Conservation (phyloP, 2,113 vertebrate genomes). For the Clupea harengus region DNA sequence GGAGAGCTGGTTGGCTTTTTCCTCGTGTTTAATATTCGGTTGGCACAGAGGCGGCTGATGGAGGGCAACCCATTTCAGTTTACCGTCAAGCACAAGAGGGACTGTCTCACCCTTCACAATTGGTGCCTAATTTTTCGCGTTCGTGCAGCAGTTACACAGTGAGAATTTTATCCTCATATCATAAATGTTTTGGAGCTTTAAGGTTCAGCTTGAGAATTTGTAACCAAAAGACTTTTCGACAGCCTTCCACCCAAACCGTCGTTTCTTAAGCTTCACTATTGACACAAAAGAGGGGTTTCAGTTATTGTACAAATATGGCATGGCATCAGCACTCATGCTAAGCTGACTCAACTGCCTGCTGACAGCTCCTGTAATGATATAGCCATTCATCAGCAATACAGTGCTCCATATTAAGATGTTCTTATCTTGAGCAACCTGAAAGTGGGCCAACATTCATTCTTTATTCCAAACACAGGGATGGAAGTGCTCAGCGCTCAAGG, state of each 20-base stretch:
- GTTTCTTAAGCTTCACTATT: background rate
- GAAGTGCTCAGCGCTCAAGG: background rate
- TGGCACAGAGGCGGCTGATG: constrained; percentile 42
- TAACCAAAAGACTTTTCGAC: background rate
- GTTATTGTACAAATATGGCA: background rate
- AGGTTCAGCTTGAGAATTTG: background rate
- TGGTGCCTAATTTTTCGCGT: background rate
- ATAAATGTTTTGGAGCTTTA: background rate
- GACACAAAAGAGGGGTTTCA: background rate
- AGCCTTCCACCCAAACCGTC: background rate
- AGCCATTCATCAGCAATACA: background rate
- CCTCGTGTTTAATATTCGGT: constrained; percentile 48
- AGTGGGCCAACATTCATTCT: background rate
- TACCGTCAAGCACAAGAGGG: background rate
- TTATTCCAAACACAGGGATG: background rate
- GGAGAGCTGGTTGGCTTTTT: constrained; percentile 35
- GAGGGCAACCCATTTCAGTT: background rate
- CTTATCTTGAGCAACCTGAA: background rate
- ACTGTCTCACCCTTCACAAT: background rate
- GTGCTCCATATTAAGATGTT: background rate
- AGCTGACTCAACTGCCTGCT: background rate
- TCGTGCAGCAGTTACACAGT: background rate
- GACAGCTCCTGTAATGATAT: background rate
- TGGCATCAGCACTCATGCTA: background rate
- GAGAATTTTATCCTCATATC: background rate